Base-by-base conservation (phyloP, 2,888 invertebrate species). In the Ectropis crepuscularia region DNA sequence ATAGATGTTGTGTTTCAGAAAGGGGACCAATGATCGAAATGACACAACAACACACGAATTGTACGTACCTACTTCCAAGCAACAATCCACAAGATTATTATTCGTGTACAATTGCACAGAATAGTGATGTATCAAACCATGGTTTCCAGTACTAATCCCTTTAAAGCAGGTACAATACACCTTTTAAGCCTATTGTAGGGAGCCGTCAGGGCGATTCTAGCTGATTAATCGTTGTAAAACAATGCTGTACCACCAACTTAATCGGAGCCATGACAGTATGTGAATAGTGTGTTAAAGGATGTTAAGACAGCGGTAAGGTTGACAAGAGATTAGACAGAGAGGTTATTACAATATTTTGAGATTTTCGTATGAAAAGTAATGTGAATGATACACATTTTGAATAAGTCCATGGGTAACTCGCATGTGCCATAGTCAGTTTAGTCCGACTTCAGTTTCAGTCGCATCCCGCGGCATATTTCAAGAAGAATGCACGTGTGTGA, bases 171-270 rank as follows among this genome's bases (percentile, higher is more conserved):
- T 79, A 85, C 85, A 82, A 87, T 85, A 80, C 12, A 64, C 57
- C 57, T 81, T 78, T 12, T 86, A 86, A 88, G 86, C 86, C 84
- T 72, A 79, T 81, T 86, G 84, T 87, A 81, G 79, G 70, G 62
- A 68, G 60, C 71, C 68, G 75, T 77, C 73, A 73, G 70, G 75
- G 74, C 79, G 81, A 80, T 81, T 85, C 83, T 78, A 81, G 63
- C 80, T 88, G 86, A 91, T 90, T 90, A 90, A 91, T 91, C 87
- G 86, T 81, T 79, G 73, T 74, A 74, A 71, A 80, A 81, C 82
- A 75, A 76, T 76, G 16, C 16, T 28, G 72, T 61, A 48, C 7
- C 57, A 69, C 77, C 73, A 76, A 11, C 45, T 36, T 69, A 67
- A 16, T 38, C 6, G 65, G 76, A 69, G 16, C 73, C 57, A 12